These are phyloP conservation scores for Trichechus manatus DNA, from an alignment of 2,113 vertebrate genomes.

Conservation along the genomic window DNA sequence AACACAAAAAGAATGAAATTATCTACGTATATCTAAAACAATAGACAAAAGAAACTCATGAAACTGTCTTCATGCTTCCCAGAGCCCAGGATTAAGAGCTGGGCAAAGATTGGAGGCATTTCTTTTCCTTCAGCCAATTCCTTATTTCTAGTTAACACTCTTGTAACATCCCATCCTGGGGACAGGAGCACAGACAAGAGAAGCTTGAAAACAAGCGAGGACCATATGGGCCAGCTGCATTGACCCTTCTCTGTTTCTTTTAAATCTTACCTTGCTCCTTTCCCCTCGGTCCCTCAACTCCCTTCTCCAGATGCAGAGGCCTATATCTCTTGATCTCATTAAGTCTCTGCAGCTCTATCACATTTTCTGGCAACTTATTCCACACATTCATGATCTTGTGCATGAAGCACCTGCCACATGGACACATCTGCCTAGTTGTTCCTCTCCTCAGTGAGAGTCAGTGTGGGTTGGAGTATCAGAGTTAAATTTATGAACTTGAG, in stretches of 20 bases:
- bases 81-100: not conserved
- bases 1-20: not conserved
- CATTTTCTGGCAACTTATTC: not conserved
- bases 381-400: not conserved
- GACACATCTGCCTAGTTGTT: not conserved
- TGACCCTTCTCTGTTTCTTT: not conserved
- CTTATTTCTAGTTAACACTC: not conserved
- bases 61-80: not conserved
- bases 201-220: not conserved
- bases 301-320: not conserved
- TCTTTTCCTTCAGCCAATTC: not conserved
- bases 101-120: not conserved
- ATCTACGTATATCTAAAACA: not conserved
- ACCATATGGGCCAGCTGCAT: not conserved
- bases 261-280: constrained; percentile 14
- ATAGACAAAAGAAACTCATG: not conserved
- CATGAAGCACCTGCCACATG: not conserved
- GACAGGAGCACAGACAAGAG: not conserved
- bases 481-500: not conserved
- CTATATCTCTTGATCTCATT: not conserved
- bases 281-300: not conserved
- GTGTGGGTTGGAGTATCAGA: not conserved
- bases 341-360: not conserved
- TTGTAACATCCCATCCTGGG: not conserved
- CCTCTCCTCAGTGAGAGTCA: not conserved